Evolutionary conservation across 2,113 vertebrate genomes (phyloP), one percentile per base, ranked within the genome.

Genomic region (Pongo abelii): DNA sequence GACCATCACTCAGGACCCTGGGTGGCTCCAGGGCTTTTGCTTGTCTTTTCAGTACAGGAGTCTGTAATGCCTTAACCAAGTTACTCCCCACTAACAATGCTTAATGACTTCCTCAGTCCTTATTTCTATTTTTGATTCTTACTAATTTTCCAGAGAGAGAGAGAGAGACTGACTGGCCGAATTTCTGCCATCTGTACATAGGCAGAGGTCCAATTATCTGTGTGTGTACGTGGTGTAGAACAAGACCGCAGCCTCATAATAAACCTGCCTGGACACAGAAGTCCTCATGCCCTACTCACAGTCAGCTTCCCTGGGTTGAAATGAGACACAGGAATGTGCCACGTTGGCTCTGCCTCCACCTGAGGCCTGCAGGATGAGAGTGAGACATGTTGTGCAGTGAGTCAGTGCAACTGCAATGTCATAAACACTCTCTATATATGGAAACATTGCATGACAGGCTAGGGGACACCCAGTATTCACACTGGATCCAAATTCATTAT

Each of bases 361-460:
- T 16, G 14, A n/a, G 38, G 6, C 27, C 48, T 59, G 13, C 12
- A 27, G 25, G 23, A 18, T 3, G 2, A 10, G 59, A n/a, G 35
- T 50, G 9, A 55, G 9, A 10, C 0, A 0, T 1, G 2, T 5
- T 8, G 17, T 55, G 10, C 23, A 20, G 38, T 13, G 11, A 61
- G 25, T 50, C 13, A 0, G 8, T 1, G 25, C 38, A 23, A 48
- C 9, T 48, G 32, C 10, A 52, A 22, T 20, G 9, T 52, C 38
- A 10, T 18, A 11, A 23, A 46, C 48, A 17, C 12, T 4, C 8
- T 25, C 10, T 11, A 64, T n/a, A 8, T 5, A 61, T 1, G 5
- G 20, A 72, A 18, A 18, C 55, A 22, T 23, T 52, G 79, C 25
- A 23, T 20, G 20, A 1, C n/a, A 25, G 12, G 4, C 18, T 10